Base-by-base conservation (phyloP, 2,113 vertebrate species). In the Mustela lutreola region DNA sequence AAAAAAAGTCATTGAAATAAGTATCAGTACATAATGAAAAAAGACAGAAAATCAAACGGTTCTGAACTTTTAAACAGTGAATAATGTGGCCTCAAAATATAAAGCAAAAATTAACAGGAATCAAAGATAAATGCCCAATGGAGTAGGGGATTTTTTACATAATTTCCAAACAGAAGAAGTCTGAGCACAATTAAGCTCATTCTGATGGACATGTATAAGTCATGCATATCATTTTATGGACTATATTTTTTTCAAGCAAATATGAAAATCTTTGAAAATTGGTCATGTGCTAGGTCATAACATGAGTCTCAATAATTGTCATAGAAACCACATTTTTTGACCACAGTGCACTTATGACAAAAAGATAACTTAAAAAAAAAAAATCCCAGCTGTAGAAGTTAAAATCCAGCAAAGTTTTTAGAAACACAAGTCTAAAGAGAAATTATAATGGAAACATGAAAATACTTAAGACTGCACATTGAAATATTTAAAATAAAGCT, bases 401-500 rank as follows among this genome's bases (percentile, higher is more conserved):
- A 71, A 84, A 84, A 75, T 39, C 45, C 53, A 73, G 11, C 65
- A 71, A 70, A 73, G 24, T 42, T 84, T 92, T 73, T 83, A 92
- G 65, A 45, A 83, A 83, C 31, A 48, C 71, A 16, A 53, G 71
- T 73, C 45, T 83, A 83, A 42, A 80, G 48, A 71, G 82, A 84
- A 65, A 86, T 76, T 78, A 8, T 86, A 65, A 65, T 86, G 45
- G 71, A 65, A 85, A 56, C 62, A 62, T 62, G 76, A 50, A 73
- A 89, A 82, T 50, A 63, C 65, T 89, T 89, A 94, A 28, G 81
- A 50, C 42, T 19, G 33, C 42, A 73, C 42, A 82, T 73, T 53
- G 33, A 94, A 89, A 86, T n/a, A 67, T 28, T 36, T 42, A 86
- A 81, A 80, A 88, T 89, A 89, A 94, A 94, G 18, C 73, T 73